Evolutionary conservation across 2,888 invertebrate genomes (phyloP).

Genomic region (Meteorus cinctellus): DNA sequence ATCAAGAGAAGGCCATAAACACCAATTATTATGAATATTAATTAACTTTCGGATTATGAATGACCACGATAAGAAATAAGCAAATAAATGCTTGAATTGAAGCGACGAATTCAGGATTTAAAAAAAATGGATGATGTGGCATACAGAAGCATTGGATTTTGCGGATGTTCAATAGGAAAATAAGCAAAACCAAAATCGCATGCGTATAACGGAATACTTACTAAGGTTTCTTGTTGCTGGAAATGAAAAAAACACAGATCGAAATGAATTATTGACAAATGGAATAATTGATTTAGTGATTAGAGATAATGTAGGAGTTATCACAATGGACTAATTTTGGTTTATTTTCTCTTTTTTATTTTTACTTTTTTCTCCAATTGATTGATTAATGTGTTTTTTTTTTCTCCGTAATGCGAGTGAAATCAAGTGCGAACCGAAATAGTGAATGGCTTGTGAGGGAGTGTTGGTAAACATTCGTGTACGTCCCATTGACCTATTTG

Average conservation of each 20-base stretch:
- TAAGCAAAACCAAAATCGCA: slow-evolving; percentile 45
- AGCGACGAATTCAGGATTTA: background rate
- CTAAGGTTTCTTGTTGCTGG: slow-evolving; percentile 81
- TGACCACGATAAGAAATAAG: background rate
- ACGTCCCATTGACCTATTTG: slow-evolving; percentile 53
- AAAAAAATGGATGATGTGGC: slow-evolving; percentile 21
- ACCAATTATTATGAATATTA: slow-evolving; percentile 40
- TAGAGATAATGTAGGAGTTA: slow-evolving; percentile 26
- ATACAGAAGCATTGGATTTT: slow-evolving; percentile 37
- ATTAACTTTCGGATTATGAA: background rate
- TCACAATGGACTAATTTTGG: background rate
- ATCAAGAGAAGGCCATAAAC: slow-evolving; percentile 67
- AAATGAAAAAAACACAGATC: slow-evolving; percentile 73
- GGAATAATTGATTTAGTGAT: slow-evolving; percentile 40
- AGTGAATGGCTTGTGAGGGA: slow-evolving; percentile 43
- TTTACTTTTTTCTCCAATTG: slow-evolving; percentile 28
- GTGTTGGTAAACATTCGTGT: slow-evolving; percentile 44
- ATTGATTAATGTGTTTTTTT: slow-evolving; percentile 18
- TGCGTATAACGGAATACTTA: slow-evolving; percentile 75
- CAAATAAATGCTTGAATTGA: slow-evolving; percentile 1
- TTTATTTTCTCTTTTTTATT: background rate
- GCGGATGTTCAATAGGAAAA: slow-evolving; percentile 28
- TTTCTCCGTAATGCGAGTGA: slow-evolving; percentile 31
- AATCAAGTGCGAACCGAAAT: slow-evolving; percentile 45
- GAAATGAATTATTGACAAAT: slow-evolving; percentile 58